phyloP scores from a whole-genome alignment of 1,140 invertebrate genomes.

The Ganaspis sp. region DNA sequence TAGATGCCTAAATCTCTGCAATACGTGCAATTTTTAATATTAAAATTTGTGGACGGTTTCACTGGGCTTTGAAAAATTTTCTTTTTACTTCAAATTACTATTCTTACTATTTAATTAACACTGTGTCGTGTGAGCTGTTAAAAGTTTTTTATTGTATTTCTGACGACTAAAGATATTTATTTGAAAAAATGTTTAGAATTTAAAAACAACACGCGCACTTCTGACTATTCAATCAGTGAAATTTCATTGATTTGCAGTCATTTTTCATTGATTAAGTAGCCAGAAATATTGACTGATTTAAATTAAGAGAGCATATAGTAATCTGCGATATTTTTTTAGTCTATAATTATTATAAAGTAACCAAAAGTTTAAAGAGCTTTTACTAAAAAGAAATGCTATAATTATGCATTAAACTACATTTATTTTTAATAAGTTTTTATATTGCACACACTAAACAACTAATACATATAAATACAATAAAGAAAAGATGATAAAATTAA shows the following conservation, averaged over 20 bases:
- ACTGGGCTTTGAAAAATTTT: background rate
- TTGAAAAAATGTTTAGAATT: no score
- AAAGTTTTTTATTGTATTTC: no score
- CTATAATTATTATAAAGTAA: background rate
- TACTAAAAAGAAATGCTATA: background rate
- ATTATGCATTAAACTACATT: background rate
- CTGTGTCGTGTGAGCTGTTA: no score
- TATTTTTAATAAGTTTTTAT: background rate
- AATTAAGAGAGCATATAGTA: no score
- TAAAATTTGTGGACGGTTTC: background rate
- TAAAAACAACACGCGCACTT: no score
- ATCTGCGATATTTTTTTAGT: background rate
- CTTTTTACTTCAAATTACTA: no score
- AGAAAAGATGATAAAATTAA: background rate
- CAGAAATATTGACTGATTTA: no score
- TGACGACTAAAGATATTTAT: no score
- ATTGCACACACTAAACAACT: conserved; percentile 15
- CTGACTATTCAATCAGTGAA: no score
- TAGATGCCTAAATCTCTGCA: background rate
- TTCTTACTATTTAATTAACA: no score
- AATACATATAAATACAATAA: conserved; percentile 10
- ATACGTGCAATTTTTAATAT: background rate
- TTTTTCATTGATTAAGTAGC: no score
- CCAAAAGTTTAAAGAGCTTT: background rate
- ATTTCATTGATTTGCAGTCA: no score